phyloP scores from a whole-genome alignment of 2,113 vertebrate species.

The Macaca mulatta region DNA sequence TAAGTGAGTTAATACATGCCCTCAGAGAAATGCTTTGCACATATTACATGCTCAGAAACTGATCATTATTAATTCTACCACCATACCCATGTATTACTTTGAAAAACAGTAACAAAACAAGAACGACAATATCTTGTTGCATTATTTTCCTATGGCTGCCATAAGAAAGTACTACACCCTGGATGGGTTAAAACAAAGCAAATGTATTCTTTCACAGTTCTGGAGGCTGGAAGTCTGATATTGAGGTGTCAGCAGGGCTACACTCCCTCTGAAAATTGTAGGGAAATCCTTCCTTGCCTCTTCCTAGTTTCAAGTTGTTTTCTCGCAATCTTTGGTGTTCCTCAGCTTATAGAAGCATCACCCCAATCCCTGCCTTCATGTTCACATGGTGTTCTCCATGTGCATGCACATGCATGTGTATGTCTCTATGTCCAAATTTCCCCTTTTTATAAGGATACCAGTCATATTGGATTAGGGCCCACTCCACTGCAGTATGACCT shows the following conservation, averaged over 20 bases:
- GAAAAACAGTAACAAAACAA: neutral
- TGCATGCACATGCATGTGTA: neutral
- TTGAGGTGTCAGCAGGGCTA: neutral
- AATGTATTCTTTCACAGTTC: neutral
- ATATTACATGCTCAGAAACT: neutral
- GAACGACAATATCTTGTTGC: neutral
- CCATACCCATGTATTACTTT: neutral
- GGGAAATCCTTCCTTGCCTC: neutral
- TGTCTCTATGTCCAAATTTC: neutral
- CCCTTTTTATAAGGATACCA: neutral
- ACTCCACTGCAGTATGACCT: neutral
- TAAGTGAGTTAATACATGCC: neutral
- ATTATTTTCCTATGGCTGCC: neutral
- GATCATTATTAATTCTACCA: neutral
- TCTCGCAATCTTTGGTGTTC: neutral
- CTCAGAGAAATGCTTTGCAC: neutral
- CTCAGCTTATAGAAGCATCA: neutral
- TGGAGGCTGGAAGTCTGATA: neutral
- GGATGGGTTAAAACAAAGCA: neutral
- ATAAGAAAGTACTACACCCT: neutral
- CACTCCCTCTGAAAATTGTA: neutral
- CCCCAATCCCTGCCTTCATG: neutral
- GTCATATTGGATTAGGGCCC: neutral
- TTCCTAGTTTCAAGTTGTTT: neutral
- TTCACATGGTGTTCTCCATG: neutral